Evolutionary conservation across 2,113 vertebrate species (phyloP), one percentile per base, ranked within the genome.

Genomic region (Coptodon bakossiorum): DNA sequence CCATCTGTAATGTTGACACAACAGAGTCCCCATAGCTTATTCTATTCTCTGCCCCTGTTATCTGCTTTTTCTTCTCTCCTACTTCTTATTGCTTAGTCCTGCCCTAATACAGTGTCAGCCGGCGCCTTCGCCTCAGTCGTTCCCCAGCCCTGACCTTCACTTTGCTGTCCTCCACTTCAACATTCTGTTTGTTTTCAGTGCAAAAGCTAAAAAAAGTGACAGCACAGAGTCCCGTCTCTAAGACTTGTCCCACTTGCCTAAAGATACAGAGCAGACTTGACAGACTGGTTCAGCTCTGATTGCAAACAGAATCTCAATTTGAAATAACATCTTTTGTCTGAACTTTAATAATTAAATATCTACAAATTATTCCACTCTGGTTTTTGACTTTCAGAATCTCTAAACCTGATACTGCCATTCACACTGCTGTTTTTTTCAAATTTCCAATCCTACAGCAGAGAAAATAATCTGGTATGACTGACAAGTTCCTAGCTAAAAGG

Each of bases 261-360:
- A 82, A 85, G 40, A 88, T 14, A 80, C 10, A 27, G 11, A 79
- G 43, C 34, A 83, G n/a, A 81, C 9, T 40, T 13, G 40, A 76
- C 83, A 52, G 11, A 80, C 7, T 29, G 8, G 50, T 48, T 59
- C 5, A 13, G 19, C n/a, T 24, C 17, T 22, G 48, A 48, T n/a
- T 53, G 73, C 83, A 61, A 78, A 84, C 5, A 48, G 13, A 31
- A 83, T 24, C 7, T 36, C 29, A 8, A 59, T 38, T 36, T 12
- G 34, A 88, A 84, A 52, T 68, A 2, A 88, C 22, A 27, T 17
- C 10, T 82, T 83, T 71, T 50, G 53, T 76, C 76, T 82, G 14
- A 80, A 87, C n/a, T 81, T 91, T 16, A 81, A 87, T 85, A 88
- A 94, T 82, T 90, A n/a, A 90, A 83, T 24, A 52, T 12, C 27